Evolutionary conservation across 2,888 invertebrate genomes (phyloP), one percentile per base, ranked within the genome.

Genomic region (Drepanosiphum platanoidis): DNA sequence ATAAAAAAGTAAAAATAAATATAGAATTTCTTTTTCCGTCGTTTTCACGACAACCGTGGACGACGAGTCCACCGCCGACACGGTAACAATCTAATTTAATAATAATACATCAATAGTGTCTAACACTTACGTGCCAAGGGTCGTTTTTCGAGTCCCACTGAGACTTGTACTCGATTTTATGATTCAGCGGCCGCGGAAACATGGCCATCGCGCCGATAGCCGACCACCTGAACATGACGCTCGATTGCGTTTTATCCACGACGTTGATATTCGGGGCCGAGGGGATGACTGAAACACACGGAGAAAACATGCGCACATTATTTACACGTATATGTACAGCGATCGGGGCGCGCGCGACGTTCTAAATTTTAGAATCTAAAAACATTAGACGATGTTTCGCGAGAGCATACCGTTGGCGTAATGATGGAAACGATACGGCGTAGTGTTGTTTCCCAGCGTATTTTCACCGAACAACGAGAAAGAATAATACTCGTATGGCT

Each of bases 391-490:
- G n/a, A n/a, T n/a, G n/a, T n/a, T n/a, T n/a, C 58, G 18, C 42
- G 46, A 46, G 46, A 42, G 13, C 15, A 5, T 68, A 84, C 84
- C 52, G 42, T 86, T 70, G 42, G 86, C 81, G 70, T 82, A 88
- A 72, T 87, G 87, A 86, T 86, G 71, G 34, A 83, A 83, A 83
- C 80, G 13, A 66, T 83, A 79, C 13, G 92, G 91, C 70, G 90
- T 90, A 88, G 92, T 91, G 36, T 88, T 89, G 42, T 89, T 90
- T 0, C 94, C 94, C 88, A 95, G 92, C 3, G 88, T 88, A 90
- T 95, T 96, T 18, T 89, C 90, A 27, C 92, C 92, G n/a, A 89
- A 91, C 74, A 96, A 89, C 22, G 90, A 90, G 88, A 95, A 93
- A 86, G 90, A 90, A 88, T 92, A 94, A 61, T 89, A 89, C 78